Evolutionary conservation across 2,113 vertebrate genomes (phyloP).

Genomic region (Corvus moneduloides): DNA sequence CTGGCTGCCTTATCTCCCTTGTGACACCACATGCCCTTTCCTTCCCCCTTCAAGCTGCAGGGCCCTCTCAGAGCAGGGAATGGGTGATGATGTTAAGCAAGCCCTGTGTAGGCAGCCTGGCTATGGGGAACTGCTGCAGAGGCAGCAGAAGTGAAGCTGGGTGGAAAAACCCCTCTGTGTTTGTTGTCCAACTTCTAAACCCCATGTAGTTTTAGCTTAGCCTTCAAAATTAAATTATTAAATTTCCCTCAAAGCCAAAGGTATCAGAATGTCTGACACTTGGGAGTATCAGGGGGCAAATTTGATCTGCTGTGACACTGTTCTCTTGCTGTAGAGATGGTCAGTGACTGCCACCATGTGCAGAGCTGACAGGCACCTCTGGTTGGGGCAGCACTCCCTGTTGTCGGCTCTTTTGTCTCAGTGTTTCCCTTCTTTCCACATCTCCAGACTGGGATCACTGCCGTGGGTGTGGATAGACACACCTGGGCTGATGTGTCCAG

Average conservation of each 20-base stretch:
- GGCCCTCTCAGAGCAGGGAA: not conserved
- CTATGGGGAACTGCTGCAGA: conserved; percentile 44
- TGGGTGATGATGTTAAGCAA: not conserved
- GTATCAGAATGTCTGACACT: not conserved
- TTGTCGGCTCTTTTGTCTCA: not conserved
- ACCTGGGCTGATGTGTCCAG: not conserved
- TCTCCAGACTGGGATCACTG: not conserved
- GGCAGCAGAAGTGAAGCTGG: conserved; percentile 59
- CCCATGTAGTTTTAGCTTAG: not conserved
- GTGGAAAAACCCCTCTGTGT: conserved; percentile 15
- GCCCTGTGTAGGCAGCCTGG: not conserved
- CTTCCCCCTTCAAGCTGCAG: not conserved
- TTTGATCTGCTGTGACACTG: not conserved
- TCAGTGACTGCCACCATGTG: not conserved
- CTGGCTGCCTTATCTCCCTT: not conserved
- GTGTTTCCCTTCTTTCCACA: not conserved
- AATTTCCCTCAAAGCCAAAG: not conserved
- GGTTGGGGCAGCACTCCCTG: not conserved
- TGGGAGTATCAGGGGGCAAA: not conserved
- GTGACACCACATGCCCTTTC: not conserved
- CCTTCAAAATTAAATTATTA: not conserved
- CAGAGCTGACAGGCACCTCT: not conserved
- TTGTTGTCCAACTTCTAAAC: not conserved
- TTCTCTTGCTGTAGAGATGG: not conserved
- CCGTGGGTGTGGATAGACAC: not conserved